Evolutionary conservation across 1,140 invertebrate genomes (phyloP).

Genomic region (Drosophila ananassae): DNA sequence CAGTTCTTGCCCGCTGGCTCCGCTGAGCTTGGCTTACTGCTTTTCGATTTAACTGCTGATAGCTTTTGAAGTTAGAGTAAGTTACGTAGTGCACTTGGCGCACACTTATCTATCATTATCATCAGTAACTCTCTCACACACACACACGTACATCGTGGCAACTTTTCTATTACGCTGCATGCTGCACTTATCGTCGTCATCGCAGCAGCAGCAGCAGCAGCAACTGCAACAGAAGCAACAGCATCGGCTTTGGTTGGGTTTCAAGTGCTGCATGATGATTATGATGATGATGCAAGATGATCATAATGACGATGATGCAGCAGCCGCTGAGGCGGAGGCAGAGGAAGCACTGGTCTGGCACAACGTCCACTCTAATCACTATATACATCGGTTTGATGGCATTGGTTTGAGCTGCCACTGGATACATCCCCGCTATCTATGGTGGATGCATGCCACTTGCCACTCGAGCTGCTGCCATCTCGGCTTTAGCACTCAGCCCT

Average conservation of each 20-base stretch:
- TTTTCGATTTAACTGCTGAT: conserved; percentile 82
- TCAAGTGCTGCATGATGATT: conserved; percentile 40
- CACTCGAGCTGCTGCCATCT: conserved; percentile 71
- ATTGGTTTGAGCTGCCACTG: conserved; percentile 64
- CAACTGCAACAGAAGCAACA: conserved; percentile 11
- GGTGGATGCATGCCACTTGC: conserved; percentile 65
- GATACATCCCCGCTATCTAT: conserved; percentile 1
- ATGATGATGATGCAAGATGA: conserved; percentile 8
- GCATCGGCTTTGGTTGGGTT: conserved; percentile 16
- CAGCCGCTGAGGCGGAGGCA: conserved; percentile 6
- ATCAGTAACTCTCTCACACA: conserved; percentile 58
- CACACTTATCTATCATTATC: conserved; percentile 83
- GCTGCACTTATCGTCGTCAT: conserved; percentile 79
- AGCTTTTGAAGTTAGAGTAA: conserved; percentile 80
- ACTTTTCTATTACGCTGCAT: conserved; percentile 78
- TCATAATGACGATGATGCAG: conserved; percentile 18
- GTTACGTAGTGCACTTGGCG: conserved; percentile 80
- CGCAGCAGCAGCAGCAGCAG: conserved; percentile 36
- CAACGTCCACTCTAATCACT: conserved; percentile 80
- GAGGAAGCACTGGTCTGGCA: conserved; percentile 34
- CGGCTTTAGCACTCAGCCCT: conserved; percentile 45
- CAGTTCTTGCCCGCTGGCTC: conserved; percentile 76
- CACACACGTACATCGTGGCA: conserved; percentile 54
- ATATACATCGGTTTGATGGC: conserved; percentile 80
- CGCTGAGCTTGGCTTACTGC: conserved; percentile 62